These are phyloP conservation scores for Tetramorium simillimum DNA, from an alignment of 1,140 invertebrate species.

Conservation along the genomic window DNA sequence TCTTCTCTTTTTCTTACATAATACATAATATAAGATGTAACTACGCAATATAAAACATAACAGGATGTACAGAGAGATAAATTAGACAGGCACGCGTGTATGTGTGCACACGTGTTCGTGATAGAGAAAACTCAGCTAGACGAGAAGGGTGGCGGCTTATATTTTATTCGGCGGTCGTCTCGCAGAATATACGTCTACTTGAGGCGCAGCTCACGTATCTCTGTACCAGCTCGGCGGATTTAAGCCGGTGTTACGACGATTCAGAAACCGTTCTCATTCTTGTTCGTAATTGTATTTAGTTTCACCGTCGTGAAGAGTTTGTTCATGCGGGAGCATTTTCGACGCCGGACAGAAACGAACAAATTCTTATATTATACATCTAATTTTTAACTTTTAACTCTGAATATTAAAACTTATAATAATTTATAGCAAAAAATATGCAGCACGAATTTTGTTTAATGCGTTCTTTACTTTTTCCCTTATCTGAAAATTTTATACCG, in stretches of 20 bases:
- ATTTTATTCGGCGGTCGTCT: conserved; percentile 58
- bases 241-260: conserved; percentile 35
- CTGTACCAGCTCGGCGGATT: conserved; percentile 30
- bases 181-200: conserved; percentile 36
- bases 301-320: background rate
- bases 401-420: background rate
- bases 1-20: conserved; percentile 44
- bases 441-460: background rate
- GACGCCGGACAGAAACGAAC: background rate
- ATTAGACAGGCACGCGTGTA: conserved; percentile 12
- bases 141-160: background rate
- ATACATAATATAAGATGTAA: background rate
- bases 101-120: background rate
- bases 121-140: conserved; percentile 41
- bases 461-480: background rate
- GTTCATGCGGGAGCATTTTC: background rate
- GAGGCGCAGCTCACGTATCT: conserved; percentile 55
- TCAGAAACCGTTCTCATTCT: conserved; percentile 47
- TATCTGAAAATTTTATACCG: background rate
- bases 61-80: conserved; percentile 23
- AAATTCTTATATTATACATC: background rate
- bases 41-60: conserved; percentile 30
- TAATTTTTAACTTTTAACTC: background rate
- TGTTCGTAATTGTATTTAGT: conserved; percentile 49
- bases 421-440: background rate